Evolutionary conservation across 2,888 invertebrate species (phyloP), one percentile per base, ranked within the genome.

Genomic region (Polia nebulosa): DNA sequence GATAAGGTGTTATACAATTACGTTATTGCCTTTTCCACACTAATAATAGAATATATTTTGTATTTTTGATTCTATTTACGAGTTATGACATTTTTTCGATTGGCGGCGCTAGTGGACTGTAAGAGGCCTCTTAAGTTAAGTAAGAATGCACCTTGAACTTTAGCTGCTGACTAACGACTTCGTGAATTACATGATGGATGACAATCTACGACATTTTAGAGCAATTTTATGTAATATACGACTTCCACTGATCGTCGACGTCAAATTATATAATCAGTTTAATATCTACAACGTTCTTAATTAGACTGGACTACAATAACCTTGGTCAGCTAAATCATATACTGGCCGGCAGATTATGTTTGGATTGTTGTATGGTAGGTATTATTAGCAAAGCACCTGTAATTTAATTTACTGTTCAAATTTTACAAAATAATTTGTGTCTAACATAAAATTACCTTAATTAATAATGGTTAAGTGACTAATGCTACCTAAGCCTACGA

Each of bases 181-280:
- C 2, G 3, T 22, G 20, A 55, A 1, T 61, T 55, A 27, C 36
- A 62, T 60, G 53, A 68, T 59, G n/a, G 7, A 80, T 55, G 51
- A 52, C 32, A 74, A 72, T 68, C 45, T 29, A 58, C 32, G 52
- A 62, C 47, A 52, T 64, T 67, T 75, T 52, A 53, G 53, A 44
- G 52, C 56, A 71, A 78, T 71, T 69, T 66, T 59, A 49, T 36
- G 8, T 78, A 80, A 78, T 76, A n/a, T 11, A 56, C 55, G 45
- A 69, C 71, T 76, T 79, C 79, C 71, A 71, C 36, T 17, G 45
- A 29, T 39, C 22, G 39, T 60, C 20, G 0, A 52, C 51, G 32
- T 63, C 32, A 47, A 62, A 52, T 74, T 20, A 65, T 69, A 65
- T 78, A 78, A 73, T 69, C 45, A 22, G 59, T 51, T n/a, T 51